A percentile compares a stretch with the other conserved stretches of the same genome.
Conservation (phyloP, 2,797 vertebrate genomes). For the Mormyrus proboscirostris region DNA sequence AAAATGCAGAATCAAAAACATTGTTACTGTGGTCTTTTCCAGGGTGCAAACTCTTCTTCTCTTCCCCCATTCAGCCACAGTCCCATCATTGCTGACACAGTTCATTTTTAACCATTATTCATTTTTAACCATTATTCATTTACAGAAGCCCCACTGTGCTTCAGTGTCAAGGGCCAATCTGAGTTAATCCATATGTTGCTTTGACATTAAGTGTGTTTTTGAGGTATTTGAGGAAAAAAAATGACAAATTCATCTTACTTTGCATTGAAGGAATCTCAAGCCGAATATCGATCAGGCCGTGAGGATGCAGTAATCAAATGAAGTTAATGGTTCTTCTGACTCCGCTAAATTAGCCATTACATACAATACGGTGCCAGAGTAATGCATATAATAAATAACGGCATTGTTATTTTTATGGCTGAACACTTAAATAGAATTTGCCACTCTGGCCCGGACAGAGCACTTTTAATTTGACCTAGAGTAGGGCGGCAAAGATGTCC, state of each 20-base stretch:
- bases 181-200: background rate
- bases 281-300: background rate
- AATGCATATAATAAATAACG: background rate
- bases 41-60: background rate
- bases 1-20: background rate
- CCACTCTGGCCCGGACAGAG: background rate
- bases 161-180: background rate
- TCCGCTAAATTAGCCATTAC: background rate
- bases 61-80: background rate
- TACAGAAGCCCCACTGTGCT: background rate
- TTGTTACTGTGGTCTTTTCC: background rate
- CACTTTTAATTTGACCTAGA: conserved; percentile 14
- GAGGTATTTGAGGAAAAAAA: background rate
- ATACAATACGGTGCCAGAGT: background rate
- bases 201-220: background rate
- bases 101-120: background rate
- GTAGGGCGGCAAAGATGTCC: background rate
- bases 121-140: background rate
- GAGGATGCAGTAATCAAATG: background rate
- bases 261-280: background rate
- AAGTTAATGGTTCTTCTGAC: background rate
- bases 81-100: background rate
- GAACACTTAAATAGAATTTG: background rate
- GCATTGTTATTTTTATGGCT: background rate
- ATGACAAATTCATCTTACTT: background rate